A percentile compares a stretch with the other conserved stretches of the same genome.
Evolutionary conservation across 2,888 invertebrate species (phyloP).

Genomic region (Alcis repandata): DNA sequence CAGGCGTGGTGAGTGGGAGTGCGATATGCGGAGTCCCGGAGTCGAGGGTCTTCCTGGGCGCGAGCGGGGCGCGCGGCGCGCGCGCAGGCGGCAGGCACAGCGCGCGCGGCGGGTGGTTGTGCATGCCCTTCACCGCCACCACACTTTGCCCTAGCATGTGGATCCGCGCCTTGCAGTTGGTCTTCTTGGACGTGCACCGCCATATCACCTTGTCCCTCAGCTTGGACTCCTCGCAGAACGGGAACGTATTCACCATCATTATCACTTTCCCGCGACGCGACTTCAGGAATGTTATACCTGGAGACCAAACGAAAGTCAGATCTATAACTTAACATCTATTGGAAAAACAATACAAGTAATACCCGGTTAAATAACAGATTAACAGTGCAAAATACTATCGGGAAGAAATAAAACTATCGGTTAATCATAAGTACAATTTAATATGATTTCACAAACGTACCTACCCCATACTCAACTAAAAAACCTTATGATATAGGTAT

Average conservation of each 20-base stretch:
- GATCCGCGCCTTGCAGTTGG: slow-evolving; percentile 83
- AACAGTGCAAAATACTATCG: neutral
- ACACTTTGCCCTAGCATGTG: slow-evolving; percentile 82
- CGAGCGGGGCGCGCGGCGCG: slow-evolving; percentile 32
- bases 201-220: slow-evolving; percentile 83
- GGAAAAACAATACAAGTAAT: neutral
- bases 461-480: slow-evolving; percentile 82
- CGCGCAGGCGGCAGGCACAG: slow-evolving; percentile 64
- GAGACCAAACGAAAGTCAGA: slow-evolving; percentile 69
- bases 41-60: slow-evolving; percentile 48
- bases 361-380: neutral
- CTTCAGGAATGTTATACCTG: slow-evolving; percentile 84
- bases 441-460: slow-evolving; percentile 85
- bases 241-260: slow-evolving; percentile 86
- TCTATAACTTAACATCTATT: slow-evolving; percentile 5
- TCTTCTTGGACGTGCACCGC: slow-evolving; percentile 85
- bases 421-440: slow-evolving; percentile 86
- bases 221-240: slow-evolving; percentile 85
- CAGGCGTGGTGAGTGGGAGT: slow-evolving; percentile 28
- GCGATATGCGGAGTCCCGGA: slow-evolving; percentile 43
- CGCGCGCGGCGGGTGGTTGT: slow-evolving; percentile 82
- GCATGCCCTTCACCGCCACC: slow-evolving; percentile 83
- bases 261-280: slow-evolving; percentile 84
- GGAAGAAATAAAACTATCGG: slow-evolving; percentile 76
- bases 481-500: slow-evolving; percentile 77